Conservation (phyloP, 53 echinoderm and acorn worm species). For the Actinopyga echinites region DNA sequence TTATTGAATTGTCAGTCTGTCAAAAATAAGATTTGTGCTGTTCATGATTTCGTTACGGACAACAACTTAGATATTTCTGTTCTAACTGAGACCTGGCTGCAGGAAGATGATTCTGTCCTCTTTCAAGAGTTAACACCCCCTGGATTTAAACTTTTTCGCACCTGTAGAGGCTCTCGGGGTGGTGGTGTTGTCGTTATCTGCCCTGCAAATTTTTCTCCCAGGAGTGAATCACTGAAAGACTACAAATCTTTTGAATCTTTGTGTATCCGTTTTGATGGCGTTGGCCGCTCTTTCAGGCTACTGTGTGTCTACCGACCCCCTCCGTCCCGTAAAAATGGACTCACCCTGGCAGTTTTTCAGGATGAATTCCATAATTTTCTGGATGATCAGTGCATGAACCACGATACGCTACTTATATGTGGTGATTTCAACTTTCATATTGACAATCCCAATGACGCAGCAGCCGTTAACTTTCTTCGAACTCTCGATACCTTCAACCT, state of each 20-base stretch:
- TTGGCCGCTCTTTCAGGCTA: background rate
- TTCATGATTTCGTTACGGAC: background rate
- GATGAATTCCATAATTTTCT: background rate
- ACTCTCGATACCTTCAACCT: constrained; percentile 16
- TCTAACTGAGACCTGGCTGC: background rate
- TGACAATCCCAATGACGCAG: constrained; percentile 3
- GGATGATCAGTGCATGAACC: too few relatives aligned
- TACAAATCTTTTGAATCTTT: background rate
- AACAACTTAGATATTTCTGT: background rate
- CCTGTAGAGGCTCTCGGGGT: background rate
- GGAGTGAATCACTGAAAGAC: background rate
- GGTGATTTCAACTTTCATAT: constrained; percentile 14
- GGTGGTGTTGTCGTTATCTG: background rate
- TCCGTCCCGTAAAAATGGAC: background rate
- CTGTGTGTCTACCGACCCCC: background rate
- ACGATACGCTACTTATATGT: too few relatives aligned
- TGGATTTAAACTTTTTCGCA: background rate
- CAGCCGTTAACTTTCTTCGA: background rate
- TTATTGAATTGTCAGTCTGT: background rate
- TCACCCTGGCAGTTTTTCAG: background rate
- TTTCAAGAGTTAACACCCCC: background rate
- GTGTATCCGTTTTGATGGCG: background rate
- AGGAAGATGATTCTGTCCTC: background rate
- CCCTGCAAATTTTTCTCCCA: background rate
- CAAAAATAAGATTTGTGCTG: background rate